These are phyloP conservation scores for Heteronetta atricapilla DNA, from an alignment of 2,113 vertebrate species.

Conservation along the genomic window DNA sequence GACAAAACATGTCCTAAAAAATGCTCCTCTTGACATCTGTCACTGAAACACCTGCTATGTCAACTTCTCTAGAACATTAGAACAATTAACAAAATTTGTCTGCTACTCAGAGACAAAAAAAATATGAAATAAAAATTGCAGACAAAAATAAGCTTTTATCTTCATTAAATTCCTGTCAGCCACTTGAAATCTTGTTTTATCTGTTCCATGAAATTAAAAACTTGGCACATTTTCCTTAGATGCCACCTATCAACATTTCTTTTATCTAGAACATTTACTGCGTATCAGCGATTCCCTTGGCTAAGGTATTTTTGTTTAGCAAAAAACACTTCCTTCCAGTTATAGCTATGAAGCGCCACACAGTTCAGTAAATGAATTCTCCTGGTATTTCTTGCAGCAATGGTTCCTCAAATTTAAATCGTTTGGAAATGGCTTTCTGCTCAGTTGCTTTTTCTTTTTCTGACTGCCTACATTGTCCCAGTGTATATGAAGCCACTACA, in stretches of 20 bases:
- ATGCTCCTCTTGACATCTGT: neutral
- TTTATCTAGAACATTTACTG: slow-evolving; percentile 40
- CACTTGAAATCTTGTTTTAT: slow-evolving; percentile 35
- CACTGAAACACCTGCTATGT: neutral
- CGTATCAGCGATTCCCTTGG: slow-evolving; percentile 37
- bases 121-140: neutral
- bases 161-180: slow-evolving; percentile 29
- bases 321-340: slow-evolving; percentile 26
- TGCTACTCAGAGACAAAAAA: neutral
- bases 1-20: neutral
- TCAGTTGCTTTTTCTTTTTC: slow-evolving; percentile 85
- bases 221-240: slow-evolving; percentile 43
- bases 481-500: slow-evolving; percentile 88
- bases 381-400: slow-evolving; percentile 89
- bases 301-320: slow-evolving; percentile 50
- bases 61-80: neutral
- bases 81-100: slow-evolving; percentile 1
- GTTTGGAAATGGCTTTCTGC: slow-evolving; percentile 89
- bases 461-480: slow-evolving; percentile 91
- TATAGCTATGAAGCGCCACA: slow-evolving; percentile 3
- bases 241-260: slow-evolving; percentile 5
- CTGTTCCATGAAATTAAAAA: slow-evolving; percentile 31
- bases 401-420: slow-evolving; percentile 92
- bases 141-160: slow-evolving; percentile 45
- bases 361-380: slow-evolving; percentile 89